These are phyloP conservation scores for Barbus barbus DNA, from an alignment of 2,113 vertebrate genomes.

Conservation along the genomic window DNA sequence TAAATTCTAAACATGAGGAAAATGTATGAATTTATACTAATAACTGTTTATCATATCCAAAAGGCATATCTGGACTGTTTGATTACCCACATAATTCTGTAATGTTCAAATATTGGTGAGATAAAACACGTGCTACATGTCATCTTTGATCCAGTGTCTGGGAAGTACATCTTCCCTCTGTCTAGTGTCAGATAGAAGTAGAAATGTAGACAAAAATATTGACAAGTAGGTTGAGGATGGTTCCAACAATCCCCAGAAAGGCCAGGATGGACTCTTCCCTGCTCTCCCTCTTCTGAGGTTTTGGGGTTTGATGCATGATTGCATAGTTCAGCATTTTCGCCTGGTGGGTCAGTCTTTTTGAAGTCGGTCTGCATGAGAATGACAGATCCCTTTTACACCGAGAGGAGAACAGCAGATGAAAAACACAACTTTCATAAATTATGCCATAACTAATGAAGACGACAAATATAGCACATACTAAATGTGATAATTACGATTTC, in stretches of 20 bases:
- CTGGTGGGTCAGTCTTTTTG: constrained; percentile 70
- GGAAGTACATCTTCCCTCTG: not conserved
- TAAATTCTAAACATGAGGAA: not conserved
- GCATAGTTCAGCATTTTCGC: constrained; percentile 82
- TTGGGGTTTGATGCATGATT: constrained; percentile 74
- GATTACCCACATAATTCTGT: not conserved
- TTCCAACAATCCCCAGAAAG: constrained; percentile 83
- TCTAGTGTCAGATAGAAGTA: constrained; percentile 70
- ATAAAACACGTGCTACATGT: no score
- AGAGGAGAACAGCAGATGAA: constrained; percentile 10
- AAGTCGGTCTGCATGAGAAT: constrained; percentile 49
- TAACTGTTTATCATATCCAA: not conserved
- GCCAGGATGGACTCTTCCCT: constrained; percentile 82
- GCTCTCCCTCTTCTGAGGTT: constrained; percentile 64
- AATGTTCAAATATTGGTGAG: no score
- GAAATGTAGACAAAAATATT: constrained; percentile 87
- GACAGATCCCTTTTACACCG: constrained; percentile 20
- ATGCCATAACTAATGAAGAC: not conserved
- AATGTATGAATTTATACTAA: not conserved
- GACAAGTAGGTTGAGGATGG: constrained; percentile 82
- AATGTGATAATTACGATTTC: no score
- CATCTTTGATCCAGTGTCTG: not conserved
- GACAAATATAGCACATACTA: not conserved
- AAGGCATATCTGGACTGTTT: not conserved
- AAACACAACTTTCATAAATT: not conserved